Evolutionary conservation across 2,888 invertebrate genomes (phyloP), one percentile per base, ranked within the genome.

Genomic region (Trachelus troglodyta): DNA sequence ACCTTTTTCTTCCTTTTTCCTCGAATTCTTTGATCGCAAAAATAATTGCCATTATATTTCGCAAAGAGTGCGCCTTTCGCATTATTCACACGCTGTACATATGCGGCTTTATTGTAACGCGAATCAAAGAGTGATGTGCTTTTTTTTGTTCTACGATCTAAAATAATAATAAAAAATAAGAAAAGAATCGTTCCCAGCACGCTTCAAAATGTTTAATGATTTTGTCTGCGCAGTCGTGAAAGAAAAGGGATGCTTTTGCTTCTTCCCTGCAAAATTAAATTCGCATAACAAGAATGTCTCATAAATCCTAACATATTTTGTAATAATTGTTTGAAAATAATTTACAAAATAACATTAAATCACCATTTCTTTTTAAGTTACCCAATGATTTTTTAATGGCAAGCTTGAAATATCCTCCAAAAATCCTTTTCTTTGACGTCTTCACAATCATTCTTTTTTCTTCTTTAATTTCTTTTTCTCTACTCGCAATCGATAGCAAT

Each of bases 21-120:
- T 69, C 37, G 23, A 77, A 79, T 82, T 81, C 40, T 69, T 71
- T 73, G 68, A 56, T 69, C 34, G 40, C 40, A 74, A 69, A 68
- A 31, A 77, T 76, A 76, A 75, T 79, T 75, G 75, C 79, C 81
- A 81, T 82, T 80, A 79, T 76, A 69, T 80, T 83, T 83, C 78
- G 37, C 15, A n/a, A 35, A 3, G 12, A 33, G 12, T 74, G 23
- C 34, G 68, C 15, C 6, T 40, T 6, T 40, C 40, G 40, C 15
- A 40, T 15, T 40, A 15, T 40, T 74, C 37, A 23, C 74, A 37
- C 34, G 69, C 71, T 80, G 79, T 81, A 79, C 73, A 80, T 80
- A 75, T 74, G 31, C 37, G 69, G 69, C 34, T 23, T 37, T 40
- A 69, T 56, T 40, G 71, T 75, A 69, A 75, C 34, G 74, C 68